Base-by-base conservation (phyloP, 2,113 vertebrate genomes). In the Lasiurus borealis region DNA sequence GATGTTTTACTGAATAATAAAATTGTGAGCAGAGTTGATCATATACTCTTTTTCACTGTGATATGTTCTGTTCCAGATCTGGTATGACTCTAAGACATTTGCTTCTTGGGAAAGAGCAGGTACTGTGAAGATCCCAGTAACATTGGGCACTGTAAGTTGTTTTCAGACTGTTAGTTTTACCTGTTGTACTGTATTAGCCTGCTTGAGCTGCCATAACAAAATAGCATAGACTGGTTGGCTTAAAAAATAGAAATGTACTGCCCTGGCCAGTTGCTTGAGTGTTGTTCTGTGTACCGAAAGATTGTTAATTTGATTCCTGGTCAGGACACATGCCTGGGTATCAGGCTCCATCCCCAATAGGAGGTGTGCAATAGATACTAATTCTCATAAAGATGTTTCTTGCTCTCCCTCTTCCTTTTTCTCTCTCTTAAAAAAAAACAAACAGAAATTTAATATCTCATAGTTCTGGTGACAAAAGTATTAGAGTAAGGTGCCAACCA, bases 61-160 rank as follows among this genome's bases (percentile, higher is more conserved):
- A 4, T 76, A 62, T 72, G 1, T 96, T 97, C 52, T 66, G 64
- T 88, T 96, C 72, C 85, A 99, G 99, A 77, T 98, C 76, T 99
- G 99, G 99, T 99, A 99, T 88, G 98, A 99, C 85, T 98, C 98
- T 90, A 97, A 98, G 93, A 99, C 98, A 72, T 98, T 98, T 81
- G 81, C 96, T 91, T 76, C 0, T 62, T 96, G 98, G 95, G 94
- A 97, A 97, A 98, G 98, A 97, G 97, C 97, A 18, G 83, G 87
- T 92, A 98, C 94, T 82, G 69, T 99, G 93, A 99, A 96, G 97
- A 97, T 99, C 12, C 98, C 99, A 5, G 99, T 99, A 85, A 98
- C 98, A n/a, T 76, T 99, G 97, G 98, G 99, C 19, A 98, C 98
- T 6, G 99, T 99, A 88, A 97, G 99, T 97, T 78, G 91, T 91